Conservation (phyloP, 2,113 vertebrate species). For the Melanerpes aurifrons region DNA sequence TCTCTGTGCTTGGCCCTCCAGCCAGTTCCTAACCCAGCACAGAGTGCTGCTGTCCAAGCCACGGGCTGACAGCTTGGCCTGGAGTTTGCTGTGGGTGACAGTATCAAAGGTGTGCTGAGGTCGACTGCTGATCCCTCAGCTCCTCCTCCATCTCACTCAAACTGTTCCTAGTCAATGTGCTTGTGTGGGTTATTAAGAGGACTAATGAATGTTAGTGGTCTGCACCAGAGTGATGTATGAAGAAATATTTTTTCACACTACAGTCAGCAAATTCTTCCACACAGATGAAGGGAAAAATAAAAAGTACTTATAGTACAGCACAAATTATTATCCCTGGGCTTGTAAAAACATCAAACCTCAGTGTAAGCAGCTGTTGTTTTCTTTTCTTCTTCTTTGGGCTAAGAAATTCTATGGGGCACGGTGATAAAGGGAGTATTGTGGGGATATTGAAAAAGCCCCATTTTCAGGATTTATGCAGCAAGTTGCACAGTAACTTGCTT, state of each 20-base stretch:
- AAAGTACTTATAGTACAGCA: background rate
- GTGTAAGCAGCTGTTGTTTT: background rate
- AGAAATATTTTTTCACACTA: background rate
- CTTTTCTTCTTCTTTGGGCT: background rate
- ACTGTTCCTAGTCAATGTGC: background rate
- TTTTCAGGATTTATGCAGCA: constrained; percentile 8
- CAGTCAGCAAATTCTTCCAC: background rate
- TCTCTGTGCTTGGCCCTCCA: no score
- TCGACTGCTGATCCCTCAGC: background rate
- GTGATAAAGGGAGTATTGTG: background rate
- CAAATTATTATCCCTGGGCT: background rate
- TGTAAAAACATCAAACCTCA: background rate
- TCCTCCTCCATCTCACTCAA: background rate
- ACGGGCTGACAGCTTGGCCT: no score
- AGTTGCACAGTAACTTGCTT: constrained; percentile 7
- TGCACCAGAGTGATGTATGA: background rate
- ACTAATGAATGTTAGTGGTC: background rate
- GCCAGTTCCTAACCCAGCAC: no score
- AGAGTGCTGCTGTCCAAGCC: no score
- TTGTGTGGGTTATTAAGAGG: background rate
- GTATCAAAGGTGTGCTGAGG: background rate
- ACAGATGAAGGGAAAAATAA: background rate
- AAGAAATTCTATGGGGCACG: background rate
- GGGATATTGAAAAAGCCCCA: background rate
- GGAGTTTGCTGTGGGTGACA: no score